Conservation (phyloP, 2,888 invertebrate genomes). For the Cerastoderma edule region DNA sequence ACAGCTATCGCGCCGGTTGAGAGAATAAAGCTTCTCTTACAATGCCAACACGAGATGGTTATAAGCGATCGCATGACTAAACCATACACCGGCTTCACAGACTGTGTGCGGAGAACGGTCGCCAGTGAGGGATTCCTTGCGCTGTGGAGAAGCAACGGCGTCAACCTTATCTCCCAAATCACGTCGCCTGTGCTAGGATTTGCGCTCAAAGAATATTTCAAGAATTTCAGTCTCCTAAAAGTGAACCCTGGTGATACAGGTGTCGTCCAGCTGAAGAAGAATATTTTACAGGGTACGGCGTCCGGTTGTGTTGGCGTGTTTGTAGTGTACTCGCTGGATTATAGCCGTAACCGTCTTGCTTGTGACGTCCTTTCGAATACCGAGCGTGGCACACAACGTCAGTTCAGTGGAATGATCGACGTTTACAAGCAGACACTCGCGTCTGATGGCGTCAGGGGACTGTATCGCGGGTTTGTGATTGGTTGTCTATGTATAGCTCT, state of each 20-base stretch:
- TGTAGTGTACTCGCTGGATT: constrained; percentile 84
- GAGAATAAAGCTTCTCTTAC: constrained; percentile 83
- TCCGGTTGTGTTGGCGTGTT: constrained; percentile 83
- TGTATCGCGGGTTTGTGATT: constrained; percentile 84
- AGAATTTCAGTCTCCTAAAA: constrained; percentile 88
- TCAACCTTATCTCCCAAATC: constrained; percentile 88
- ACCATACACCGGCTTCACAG: constrained; percentile 92
- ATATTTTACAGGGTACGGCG: constrained; percentile 86
- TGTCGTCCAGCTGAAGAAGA: constrained; percentile 88
- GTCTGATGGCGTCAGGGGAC: constrained; percentile 82
- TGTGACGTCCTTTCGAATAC: constrained; percentile 82
- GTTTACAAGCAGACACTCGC: constrained; percentile 82
- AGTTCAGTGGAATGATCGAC: constrained; percentile 92
- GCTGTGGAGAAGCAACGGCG: constrained; percentile 96
- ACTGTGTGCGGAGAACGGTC: constrained; percentile 83
- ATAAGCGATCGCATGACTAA: constrained; percentile 86
- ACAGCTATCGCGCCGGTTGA: constrained; percentile 84
- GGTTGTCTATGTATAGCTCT: constrained; percentile 83
- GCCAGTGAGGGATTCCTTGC: constrained; percentile 85
- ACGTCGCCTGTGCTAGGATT: constrained; percentile 85
- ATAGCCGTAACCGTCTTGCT: constrained; percentile 82
- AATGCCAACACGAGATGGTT: constrained; percentile 84
- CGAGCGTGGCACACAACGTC: constrained; percentile 86
- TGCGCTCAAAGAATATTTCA: constrained; percentile 91
- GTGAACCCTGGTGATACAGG: constrained; percentile 77